Conservation (phyloP, 2,113 vertebrate genomes). For the Podocnemis expansa region DNA sequence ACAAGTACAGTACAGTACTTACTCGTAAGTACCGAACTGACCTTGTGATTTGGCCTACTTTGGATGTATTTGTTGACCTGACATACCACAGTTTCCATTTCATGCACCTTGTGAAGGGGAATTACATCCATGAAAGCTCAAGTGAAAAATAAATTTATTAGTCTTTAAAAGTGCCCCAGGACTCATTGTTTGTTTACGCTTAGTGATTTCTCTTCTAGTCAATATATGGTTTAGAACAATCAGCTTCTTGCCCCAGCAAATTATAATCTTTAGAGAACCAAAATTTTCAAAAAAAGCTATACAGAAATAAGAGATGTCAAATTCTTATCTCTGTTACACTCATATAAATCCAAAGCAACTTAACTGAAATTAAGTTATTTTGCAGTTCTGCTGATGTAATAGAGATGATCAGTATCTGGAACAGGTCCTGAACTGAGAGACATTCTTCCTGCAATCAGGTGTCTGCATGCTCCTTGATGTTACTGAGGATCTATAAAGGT, state of each 20-base stretch:
- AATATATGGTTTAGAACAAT: neutral
- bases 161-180: too few species aligned
- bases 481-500: neutral
- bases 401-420: neutral
- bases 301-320: neutral
- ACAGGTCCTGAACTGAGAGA: neutral
- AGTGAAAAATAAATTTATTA: too few species aligned
- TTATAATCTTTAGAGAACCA: fast-evolving
- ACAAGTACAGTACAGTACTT: too few species aligned
- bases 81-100: too few species aligned
- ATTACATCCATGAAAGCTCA: too few species aligned
- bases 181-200: neutral
- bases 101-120: too few species aligned
- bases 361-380: neutral
- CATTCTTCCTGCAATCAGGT: neutral
- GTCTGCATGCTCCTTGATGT: neutral
- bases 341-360: neutral
- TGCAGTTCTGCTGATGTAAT: neutral
- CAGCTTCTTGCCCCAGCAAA: neutral
- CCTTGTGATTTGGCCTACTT: too few species aligned
- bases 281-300: neutral
- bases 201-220: neutral
- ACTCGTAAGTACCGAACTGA: too few species aligned
- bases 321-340: neutral
- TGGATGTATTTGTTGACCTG: too few species aligned